These are phyloP conservation scores for Drosophila macrospina DNA, from an alignment of 2,888 invertebrate species.

Conservation along the genomic window DNA sequence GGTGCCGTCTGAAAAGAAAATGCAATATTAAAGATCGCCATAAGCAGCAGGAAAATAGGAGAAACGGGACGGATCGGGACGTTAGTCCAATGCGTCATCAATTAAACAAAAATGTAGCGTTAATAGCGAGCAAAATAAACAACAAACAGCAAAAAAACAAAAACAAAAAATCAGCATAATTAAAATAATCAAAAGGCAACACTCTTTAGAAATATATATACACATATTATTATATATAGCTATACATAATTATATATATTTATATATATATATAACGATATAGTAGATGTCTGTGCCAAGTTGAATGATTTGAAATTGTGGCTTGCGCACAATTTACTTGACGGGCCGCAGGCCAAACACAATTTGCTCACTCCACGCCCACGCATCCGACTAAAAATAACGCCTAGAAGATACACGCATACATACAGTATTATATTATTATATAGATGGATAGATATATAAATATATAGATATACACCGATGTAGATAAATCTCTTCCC, in stretches of 20 bases:
- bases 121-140: conserved; percentile 56
- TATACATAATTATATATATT: not conserved
- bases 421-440: conserved; percentile 5
- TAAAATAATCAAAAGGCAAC: conserved; percentile 58
- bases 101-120: conserved; percentile 78
- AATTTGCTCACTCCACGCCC: conserved; percentile 63
- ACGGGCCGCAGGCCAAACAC: conserved; percentile 55
- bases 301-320: conserved; percentile 48
- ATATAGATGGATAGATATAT: conserved; percentile 11
- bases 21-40: conserved; percentile 34
- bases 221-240: conserved; percentile 4
- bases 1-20: conserved; percentile 79
- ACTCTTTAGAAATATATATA: not conserved
- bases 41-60: not conserved
- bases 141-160: conserved; percentile 12
- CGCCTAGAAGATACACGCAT: conserved; percentile 25
- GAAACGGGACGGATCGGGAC: not conserved
- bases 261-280: conserved; percentile 4
- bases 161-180: conserved; percentile 48
- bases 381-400: conserved; percentile 72
- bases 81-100: conserved; percentile 69
- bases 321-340: conserved; percentile 66
- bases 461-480: not conserved
- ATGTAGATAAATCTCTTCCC: conserved; percentile 39
- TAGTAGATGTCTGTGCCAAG: conserved; percentile 29